phyloP scores from a whole-genome alignment of 2,113 vertebrate genomes.

The Chlorocebus sabaeus region DNA sequence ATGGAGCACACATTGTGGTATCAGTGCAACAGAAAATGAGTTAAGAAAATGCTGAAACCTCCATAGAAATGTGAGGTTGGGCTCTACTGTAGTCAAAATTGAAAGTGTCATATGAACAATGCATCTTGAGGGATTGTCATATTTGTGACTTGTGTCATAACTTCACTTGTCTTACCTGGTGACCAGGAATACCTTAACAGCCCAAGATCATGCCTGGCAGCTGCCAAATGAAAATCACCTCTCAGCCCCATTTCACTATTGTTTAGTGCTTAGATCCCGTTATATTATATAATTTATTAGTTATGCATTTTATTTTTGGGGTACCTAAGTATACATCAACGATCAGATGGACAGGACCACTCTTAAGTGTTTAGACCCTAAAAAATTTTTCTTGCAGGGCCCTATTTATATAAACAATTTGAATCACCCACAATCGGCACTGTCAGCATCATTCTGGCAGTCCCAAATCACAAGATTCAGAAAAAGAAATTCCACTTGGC shows the following conservation, averaged over 20 bases:
- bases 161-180: neutral
- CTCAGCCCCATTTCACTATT: neutral
- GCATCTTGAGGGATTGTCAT: neutral
- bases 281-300: neutral
- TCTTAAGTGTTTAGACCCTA: neutral
- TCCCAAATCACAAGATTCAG: neutral
- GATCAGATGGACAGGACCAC: neutral
- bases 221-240: neutral
- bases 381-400: neutral
- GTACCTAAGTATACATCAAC: neutral
- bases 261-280: neutral
- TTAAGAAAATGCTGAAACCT: conserved; percentile 20
- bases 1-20: conserved; percentile 38
- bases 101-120: neutral
- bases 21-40: conserved; percentile 37
- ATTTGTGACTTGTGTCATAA: neutral
- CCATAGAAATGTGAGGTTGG: neutral
- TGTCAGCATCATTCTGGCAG: neutral
- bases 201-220: neutral
- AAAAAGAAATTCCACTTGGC: neutral
- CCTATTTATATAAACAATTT: neutral
- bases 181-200: neutral
- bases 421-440: neutral
- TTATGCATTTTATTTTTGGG: neutral
- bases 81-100: neutral